phyloP scores from a whole-genome alignment of 2,113 vertebrate species.

The Progne subis region DNA sequence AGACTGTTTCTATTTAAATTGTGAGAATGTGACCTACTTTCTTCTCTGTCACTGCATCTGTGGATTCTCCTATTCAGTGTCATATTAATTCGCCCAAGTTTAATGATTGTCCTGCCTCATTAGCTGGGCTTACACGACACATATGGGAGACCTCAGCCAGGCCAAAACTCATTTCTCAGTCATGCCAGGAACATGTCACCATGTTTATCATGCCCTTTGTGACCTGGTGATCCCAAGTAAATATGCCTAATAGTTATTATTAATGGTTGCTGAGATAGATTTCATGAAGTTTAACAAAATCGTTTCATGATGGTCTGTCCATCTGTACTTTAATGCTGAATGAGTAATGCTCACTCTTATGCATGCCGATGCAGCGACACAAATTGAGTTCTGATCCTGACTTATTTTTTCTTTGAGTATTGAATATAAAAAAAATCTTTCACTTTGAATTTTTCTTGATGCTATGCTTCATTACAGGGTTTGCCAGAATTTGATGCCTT shows the following conservation, averaged over 20 bases:
- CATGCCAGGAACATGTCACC: background rate
- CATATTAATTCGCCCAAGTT: background rate
- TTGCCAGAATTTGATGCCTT: background rate
- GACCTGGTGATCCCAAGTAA: background rate
- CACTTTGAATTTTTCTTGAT: background rate
- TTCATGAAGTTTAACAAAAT: background rate
- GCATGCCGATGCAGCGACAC: background rate
- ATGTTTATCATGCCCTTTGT: background rate
- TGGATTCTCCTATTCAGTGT: background rate
- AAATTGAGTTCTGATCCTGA: background rate
- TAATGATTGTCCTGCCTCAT: constrained; percentile 37
- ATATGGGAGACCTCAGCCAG: background rate
- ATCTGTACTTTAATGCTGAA: background rate
- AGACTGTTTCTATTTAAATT: constrained; percentile 8
- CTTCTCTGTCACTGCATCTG: background rate
- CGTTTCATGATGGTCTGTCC: background rate
- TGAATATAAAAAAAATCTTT: background rate
- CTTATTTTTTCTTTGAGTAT: background rate
- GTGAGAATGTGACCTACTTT: constrained; percentile 41
- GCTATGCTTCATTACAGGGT: background rate
- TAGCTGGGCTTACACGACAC: background rate
- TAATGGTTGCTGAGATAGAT: background rate
- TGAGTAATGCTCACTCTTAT: background rate
- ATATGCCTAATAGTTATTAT: background rate
- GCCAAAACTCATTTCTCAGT: background rate